Evolutionary conservation across 2,888 invertebrate genomes (phyloP).

Genomic region (Drosophila algonquin): DNA sequence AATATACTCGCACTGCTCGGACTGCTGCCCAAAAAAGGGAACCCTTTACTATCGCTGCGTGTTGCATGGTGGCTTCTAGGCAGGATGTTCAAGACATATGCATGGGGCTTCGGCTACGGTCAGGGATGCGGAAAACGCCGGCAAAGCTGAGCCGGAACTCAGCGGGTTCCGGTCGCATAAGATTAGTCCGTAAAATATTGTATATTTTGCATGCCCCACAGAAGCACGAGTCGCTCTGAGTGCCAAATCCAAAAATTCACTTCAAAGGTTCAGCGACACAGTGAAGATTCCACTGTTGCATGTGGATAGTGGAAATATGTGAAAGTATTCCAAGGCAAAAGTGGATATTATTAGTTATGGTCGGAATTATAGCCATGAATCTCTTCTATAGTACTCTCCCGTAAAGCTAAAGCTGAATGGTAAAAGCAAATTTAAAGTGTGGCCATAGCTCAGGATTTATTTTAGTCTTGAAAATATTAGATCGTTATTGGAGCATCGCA

Average conservation of each 20-base stretch:
- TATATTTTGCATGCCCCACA: slow-evolving; percentile 62
- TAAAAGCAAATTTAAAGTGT: too few species aligned
- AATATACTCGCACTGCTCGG: neutral
- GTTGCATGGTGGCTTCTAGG: slow-evolving; percentile 36
- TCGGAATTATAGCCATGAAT: too few species aligned
- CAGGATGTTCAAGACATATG: slow-evolving; percentile 64
- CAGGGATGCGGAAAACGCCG: slow-evolving; percentile 64
- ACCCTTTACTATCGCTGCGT: slow-evolving; percentile 17
- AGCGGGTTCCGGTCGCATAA: slow-evolving; percentile 64
- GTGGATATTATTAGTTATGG: too few species aligned
- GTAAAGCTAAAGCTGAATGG: too few species aligned
- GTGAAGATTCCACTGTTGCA: slow-evolving; percentile 23
- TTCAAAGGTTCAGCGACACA: slow-evolving; percentile 54
- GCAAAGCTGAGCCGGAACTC: slow-evolving; percentile 72
- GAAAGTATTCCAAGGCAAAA: too few species aligned
- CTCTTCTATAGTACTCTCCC: too few species aligned
- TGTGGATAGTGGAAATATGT: too few species aligned
- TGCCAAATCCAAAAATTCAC: slow-evolving; percentile 51
- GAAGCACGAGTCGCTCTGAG: slow-evolving; percentile 34
- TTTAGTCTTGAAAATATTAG: too few species aligned
- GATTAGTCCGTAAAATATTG: slow-evolving; percentile 69
- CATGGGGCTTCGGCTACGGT: slow-evolving; percentile 19
- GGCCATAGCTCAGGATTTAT: too few species aligned
- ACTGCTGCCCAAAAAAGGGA: slow-evolving; percentile 4
- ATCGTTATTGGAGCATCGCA: too few species aligned